Evolutionary conservation across 2,113 vertebrate species (phyloP).

Genomic region (Diphyllodes magnificus): DNA sequence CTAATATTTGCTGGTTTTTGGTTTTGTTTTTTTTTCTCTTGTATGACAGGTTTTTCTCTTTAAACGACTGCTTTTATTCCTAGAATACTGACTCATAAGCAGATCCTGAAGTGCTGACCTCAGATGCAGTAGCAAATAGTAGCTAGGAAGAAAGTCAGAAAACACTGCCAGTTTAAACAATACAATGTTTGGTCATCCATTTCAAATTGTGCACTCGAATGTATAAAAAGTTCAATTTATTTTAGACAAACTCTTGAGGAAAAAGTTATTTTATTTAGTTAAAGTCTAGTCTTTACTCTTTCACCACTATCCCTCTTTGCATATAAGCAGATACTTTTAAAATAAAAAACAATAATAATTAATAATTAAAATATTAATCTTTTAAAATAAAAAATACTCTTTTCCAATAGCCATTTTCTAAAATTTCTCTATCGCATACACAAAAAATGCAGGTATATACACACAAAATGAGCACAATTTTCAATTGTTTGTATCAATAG

Average conservation of each 20-base stretch:
- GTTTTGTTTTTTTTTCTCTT: not conserved
- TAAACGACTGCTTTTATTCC: not conserved
- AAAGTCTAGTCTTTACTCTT: not conserved
- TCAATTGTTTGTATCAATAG: not conserved
- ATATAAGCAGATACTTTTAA: not conserved
- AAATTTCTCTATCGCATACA: not conserved
- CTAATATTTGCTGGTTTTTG: not conserved
- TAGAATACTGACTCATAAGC: not conserved
- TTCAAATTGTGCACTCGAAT: not conserved
- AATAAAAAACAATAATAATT: fast-evolving
- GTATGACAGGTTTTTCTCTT: not conserved
- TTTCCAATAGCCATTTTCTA: not conserved
- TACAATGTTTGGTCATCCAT: not conserved
- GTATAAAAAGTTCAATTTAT: not conserved
- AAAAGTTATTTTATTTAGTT: not conserved
- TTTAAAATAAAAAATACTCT: not conserved
- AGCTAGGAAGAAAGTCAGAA: not conserved
- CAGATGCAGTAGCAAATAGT: not conserved
- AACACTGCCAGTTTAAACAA: not conserved
- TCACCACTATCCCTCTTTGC: not conserved
- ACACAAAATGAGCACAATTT: not conserved
- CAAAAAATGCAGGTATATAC: not conserved
- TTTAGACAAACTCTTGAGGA: not conserved
- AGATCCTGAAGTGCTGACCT: not conserved
- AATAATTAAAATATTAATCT: not conserved